Percentiles rank a stretch among this genome's conserved stretches.
These are phyloP conservation scores for Bagarius yarrelli DNA, from an alignment of 2,113 vertebrate genomes.

Conservation along the genomic window DNA sequence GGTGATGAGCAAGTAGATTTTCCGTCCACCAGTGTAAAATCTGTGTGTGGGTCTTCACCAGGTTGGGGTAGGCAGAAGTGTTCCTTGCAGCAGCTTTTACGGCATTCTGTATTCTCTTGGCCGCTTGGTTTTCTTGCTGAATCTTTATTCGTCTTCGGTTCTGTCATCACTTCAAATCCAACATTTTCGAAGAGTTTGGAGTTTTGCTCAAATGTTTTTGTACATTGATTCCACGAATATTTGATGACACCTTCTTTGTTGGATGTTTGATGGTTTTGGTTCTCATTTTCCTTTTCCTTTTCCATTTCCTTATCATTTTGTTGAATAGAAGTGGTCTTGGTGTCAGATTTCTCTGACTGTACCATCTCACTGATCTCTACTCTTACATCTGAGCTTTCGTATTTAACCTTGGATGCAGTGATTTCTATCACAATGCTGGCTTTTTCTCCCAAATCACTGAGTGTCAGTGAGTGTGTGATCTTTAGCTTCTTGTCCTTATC, in stretches of 20 bases:
- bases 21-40: slow-evolving; percentile 55
- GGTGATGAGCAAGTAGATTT: slow-evolving; percentile 47
- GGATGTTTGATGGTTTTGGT: slow-evolving; percentile 15
- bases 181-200: slow-evolving; percentile 45
- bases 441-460: slow-evolving; percentile 58
- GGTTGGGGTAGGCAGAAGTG: slow-evolving; percentile 25
- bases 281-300: slow-evolving; percentile 51
- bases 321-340: slow-evolving; percentile 56
- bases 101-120: slow-evolving; percentile 60
- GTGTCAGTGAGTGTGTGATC: slow-evolving; percentile 68
- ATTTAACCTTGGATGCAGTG: slow-evolving; percentile 68
- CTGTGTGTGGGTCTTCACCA: slow-evolving; percentile 52
- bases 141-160: slow-evolving; percentile 41
- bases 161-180: slow-evolving; percentile 63
- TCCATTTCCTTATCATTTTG: slow-evolving; percentile 54
- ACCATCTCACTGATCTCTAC: slow-evolving; percentile 71
- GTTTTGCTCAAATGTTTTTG: slow-evolving; percentile 19
- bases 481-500: slow-evolving; percentile 54
- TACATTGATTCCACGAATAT: slow-evolving; percentile 24
- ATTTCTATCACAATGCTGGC: slow-evolving; percentile 52
- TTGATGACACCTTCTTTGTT: slow-evolving; percentile 47
- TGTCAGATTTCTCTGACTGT: slow-evolving; percentile 44
- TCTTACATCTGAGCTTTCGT: slow-evolving; percentile 62
- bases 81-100: slow-evolving; percentile 58
- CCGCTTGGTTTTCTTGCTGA: slow-evolving; percentile 58